These are phyloP conservation scores for Drosophila suboccidentalis DNA, from an alignment of 2,888 invertebrate species.

Conservation along the genomic window DNA sequence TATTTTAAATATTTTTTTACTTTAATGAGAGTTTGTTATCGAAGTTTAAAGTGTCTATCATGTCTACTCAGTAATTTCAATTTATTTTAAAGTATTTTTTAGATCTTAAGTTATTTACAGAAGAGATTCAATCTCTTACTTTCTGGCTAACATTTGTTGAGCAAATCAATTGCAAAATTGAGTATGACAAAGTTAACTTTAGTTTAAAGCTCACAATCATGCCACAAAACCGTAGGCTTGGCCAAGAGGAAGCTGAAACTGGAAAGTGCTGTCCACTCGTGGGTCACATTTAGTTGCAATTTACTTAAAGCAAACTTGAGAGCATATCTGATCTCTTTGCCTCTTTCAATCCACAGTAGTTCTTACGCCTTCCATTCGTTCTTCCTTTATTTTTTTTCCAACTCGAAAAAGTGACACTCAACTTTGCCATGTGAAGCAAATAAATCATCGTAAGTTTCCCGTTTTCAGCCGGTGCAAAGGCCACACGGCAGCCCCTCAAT, in stretches of 20 bases:
- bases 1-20: not conserved
- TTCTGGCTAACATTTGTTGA: not conserved
- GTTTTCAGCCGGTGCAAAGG: constrained; percentile 67
- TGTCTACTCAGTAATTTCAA: no score
- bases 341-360: constrained; percentile 17
- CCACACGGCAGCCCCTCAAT: constrained; percentile 10
- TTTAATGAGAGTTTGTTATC: not conserved
- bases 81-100: not conserved
- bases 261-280: constrained; percentile 23
- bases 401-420: constrained; percentile 69
- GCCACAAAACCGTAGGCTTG: constrained; percentile 10
- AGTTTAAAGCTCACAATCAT: not conserved
- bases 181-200: not conserved
- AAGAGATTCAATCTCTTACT: no score
- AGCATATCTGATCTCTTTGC: constrained; percentile 35
- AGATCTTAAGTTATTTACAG: no score
- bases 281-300: constrained; percentile 24
- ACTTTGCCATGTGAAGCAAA: constrained; percentile 79
- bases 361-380: constrained; percentile 2
- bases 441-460: constrained; percentile 76
- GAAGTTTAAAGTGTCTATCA: not conserved
- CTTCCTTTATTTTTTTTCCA: constrained; percentile 28
- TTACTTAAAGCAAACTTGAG: constrained; percentile 14
- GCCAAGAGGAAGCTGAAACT: not conserved
- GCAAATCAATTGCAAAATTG: not conserved